Evolutionary conservation across 2,797 vertebrate species (phyloP).

Genomic region (Adrianichthys oophorus): DNA sequence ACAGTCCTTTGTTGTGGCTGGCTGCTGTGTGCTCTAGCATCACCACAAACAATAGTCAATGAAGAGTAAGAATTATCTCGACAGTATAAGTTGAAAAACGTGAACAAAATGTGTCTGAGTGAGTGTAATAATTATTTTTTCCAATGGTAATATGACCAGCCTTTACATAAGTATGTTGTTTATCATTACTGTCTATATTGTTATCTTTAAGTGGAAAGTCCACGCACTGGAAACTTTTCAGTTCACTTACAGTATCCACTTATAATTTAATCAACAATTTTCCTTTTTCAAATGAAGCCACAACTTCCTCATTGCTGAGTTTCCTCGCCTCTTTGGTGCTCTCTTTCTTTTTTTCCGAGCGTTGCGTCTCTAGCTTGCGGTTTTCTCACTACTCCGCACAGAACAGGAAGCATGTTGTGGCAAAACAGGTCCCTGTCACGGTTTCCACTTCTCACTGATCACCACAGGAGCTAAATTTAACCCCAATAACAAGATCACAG

Average conservation of each 20-base stretch:
- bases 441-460: conserved; percentile 80
- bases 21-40: conserved; percentile 32
- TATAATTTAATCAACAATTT: conserved; percentile 62
- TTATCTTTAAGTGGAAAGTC: conserved; percentile 73
- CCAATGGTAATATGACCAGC: conserved; percentile 10
- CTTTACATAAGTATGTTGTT: conserved; percentile 17
- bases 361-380: conserved; percentile 78
- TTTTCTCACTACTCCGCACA: conserved; percentile 74
- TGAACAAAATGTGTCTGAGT: background rate
- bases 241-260: conserved; percentile 63
- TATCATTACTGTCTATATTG: conserved; percentile 36
- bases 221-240: conserved; percentile 63
- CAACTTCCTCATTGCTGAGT: conserved; percentile 81
- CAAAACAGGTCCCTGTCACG: conserved; percentile 84
- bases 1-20: conserved; percentile 51
- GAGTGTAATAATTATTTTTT: conserved; percentile 6
- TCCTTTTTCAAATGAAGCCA: conserved; percentile 68
- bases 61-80: conserved; percentile 51
- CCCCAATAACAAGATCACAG: conserved; percentile 75
- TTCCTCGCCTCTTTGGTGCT: conserved; percentile 75
- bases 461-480: conserved; percentile 80
- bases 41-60: conserved; percentile 56
- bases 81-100: conserved; percentile 11
- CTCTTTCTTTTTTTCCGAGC: conserved; percentile 63
- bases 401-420: conserved; percentile 78